A percentile compares a stretch with the other conserved stretches of the same genome.
Evolutionary conservation across 1,140 invertebrate genomes (phyloP).

Genomic region (Cryptotermes secundus): DNA sequence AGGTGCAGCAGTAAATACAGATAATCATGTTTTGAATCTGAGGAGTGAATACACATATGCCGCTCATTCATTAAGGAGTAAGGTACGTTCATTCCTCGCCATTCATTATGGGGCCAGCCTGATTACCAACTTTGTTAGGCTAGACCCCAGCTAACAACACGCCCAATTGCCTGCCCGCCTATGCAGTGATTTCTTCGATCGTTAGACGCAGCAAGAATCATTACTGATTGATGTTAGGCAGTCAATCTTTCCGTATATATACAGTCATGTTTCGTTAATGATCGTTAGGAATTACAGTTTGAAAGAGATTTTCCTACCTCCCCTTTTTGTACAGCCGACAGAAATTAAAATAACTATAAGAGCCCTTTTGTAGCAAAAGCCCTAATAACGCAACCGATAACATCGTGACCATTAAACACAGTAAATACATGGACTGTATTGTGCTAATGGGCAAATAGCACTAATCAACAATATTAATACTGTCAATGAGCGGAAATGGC

Average conservation of each 20-base stretch:
- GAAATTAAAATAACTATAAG: not conserved
- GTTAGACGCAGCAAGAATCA: slow-evolving; percentile 1
- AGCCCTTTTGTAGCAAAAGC: not conserved
- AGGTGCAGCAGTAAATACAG: too few species aligned
- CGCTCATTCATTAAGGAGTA: not conserved
- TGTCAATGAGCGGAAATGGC: too few species aligned
- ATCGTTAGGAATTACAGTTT: slow-evolving; percentile 1
- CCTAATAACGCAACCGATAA: too few species aligned
- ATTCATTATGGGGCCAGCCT: slow-evolving; percentile 18
- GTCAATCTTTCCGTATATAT: not conserved
- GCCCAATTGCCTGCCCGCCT: not conserved
- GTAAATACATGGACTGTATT: too few species aligned
- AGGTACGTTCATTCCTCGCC: not conserved
- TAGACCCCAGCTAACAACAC: not conserved
- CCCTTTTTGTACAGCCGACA: not conserved
- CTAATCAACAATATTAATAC: too few species aligned
- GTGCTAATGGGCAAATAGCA: too few species aligned
- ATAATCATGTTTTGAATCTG: too few species aligned
- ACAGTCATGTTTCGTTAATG: not conserved
- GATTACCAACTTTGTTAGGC: slow-evolving; percentile 19
- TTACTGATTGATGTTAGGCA: not conserved
- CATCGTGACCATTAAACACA: too few species aligned
- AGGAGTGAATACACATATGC: not conserved
- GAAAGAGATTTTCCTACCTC: not conserved
- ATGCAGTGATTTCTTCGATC: slow-evolving; percentile 5